Percentiles rank a stretch among this genome's conserved stretches.
Evolutionary conservation across 53 echinoderm and acorn worm species (phyloP).

Genomic region (Echinometra lucunter): DNA sequence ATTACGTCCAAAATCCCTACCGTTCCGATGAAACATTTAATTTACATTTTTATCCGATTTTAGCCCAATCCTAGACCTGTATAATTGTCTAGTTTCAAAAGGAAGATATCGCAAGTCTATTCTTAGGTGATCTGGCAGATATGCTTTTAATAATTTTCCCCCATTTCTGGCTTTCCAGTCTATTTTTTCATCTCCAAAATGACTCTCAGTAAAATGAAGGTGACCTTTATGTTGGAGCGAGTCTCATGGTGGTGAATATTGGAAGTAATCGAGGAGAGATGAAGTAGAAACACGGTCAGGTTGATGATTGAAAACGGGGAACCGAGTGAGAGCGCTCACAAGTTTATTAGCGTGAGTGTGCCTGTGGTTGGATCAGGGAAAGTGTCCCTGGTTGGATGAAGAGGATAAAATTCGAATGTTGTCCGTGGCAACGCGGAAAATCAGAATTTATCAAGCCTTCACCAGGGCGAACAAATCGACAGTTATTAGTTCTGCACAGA

Average conservation of each 20-base stretch:
- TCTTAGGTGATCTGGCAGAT: not conserved
- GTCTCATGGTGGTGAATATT: not conserved
- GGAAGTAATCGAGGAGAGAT: conserved; percentile 5
- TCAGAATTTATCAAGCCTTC: no score
- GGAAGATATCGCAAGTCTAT: not conserved
- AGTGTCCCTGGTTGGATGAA: no score
- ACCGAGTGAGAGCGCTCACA: not conserved
- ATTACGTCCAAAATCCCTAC: no score
- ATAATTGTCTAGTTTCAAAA: not conserved
- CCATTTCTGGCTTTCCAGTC: not conserved
- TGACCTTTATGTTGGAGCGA: not conserved
- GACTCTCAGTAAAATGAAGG: not conserved
- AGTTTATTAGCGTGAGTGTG: not conserved
- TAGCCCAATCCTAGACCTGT: not conserved
- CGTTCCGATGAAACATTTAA: not conserved
- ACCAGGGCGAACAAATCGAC: not conserved
- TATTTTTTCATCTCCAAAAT: not conserved
- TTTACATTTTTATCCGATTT: conserved; percentile 1
- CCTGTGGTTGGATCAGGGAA: no score
- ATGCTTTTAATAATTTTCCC: not conserved
- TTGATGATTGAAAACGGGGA: conserved; percentile 3
- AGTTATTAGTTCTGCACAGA: not conserved
- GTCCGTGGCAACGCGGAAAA: not conserved
- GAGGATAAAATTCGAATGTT: not conserved
- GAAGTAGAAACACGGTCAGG: conserved; percentile 9